A percentile compares a stretch with the other conserved stretches of the same genome.
phyloP scores from a whole-genome alignment of 2,888 invertebrate species.

The Macropis europaea region DNA sequence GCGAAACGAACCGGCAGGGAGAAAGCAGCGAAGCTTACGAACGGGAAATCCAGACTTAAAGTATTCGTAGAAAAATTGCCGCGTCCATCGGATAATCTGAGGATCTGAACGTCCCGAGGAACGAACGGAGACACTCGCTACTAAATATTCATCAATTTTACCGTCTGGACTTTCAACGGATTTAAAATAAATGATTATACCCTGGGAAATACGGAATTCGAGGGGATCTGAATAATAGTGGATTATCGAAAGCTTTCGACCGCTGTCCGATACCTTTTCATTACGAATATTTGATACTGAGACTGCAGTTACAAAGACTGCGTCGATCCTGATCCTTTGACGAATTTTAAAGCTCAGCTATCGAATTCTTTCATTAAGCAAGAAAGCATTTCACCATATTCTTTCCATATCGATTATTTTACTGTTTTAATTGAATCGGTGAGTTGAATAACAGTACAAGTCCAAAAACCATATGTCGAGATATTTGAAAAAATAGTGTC shows the following conservation, averaged over 20 bases:
- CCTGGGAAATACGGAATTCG: not conserved
- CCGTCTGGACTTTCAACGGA: not conserved
- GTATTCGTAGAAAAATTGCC: not conserved
- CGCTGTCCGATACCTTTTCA: not conserved
- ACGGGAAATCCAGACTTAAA: not conserved
- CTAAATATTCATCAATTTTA: conserved; percentile 26
- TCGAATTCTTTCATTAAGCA: no score
- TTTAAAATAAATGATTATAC: conserved; percentile 4
- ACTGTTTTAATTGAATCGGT: no score
- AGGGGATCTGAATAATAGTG: not conserved
- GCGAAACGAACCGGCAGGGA: conserved; percentile 1
- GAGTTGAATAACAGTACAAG: no score
- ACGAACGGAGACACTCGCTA: conserved; percentile 1
- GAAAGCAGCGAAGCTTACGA: not conserved
- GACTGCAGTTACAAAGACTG: not conserved
- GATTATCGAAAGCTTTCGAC: conserved; percentile 2
- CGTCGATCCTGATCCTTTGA: not conserved
- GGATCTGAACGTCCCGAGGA: not conserved
- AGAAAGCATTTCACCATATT: no score
- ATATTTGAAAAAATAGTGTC: no score
- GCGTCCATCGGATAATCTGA: not conserved
- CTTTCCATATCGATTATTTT: no score
- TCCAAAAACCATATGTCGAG: no score
- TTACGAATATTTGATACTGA: not conserved
- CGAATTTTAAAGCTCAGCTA: no score